Evolutionary conservation across 2,888 invertebrate genomes (phyloP).

Genomic region (Nephrotoma guestfalica): DNA sequence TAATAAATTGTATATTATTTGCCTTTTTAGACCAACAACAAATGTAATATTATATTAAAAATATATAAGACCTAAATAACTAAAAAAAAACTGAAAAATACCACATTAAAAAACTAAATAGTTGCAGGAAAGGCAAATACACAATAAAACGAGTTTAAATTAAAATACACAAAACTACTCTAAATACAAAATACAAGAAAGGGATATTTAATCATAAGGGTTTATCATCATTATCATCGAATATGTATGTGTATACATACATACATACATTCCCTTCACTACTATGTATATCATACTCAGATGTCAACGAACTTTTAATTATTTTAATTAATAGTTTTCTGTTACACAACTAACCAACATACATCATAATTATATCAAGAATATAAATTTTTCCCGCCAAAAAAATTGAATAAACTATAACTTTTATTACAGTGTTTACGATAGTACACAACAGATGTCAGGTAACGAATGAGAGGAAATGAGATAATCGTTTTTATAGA

Average conservation of each 20-base stretch:
- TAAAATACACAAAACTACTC: neutral
- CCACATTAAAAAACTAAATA: neutral
- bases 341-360: neutral
- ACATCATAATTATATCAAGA: neutral
- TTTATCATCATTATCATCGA: neutral
- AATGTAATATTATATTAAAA: neutral
- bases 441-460: neutral
- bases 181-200: neutral
- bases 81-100: neutral
- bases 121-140: neutral
- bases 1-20: neutral
- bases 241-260: neutral
- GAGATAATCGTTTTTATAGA: neutral
- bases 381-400: neutral
- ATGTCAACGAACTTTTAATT: neutral
- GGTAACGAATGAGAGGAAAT: neutral
- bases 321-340: neutral
- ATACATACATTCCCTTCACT: neutral
- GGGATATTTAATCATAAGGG: neutral
- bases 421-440: neutral
- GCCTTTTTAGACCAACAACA: neutral
- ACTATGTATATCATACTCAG: neutral
- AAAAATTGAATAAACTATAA: neutral
- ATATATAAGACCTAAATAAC: neutral
- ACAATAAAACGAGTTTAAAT: neutral